Evolutionary conservation across 2,888 invertebrate genomes (phyloP).

Genomic region (Lymantria dispar): DNA sequence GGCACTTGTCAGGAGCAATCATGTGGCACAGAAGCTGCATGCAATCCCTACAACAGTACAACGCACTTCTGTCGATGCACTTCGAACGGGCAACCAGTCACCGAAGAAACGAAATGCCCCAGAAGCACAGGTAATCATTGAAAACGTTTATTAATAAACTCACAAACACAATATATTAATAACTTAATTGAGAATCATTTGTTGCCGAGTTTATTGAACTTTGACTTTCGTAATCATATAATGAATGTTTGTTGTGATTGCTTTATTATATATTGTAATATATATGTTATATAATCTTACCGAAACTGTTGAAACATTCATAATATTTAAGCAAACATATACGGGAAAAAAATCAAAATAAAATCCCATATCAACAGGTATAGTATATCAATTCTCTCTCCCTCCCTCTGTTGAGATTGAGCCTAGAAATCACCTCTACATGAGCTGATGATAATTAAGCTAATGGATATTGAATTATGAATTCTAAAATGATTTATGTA

Average conservation of each 20-base stretch:
- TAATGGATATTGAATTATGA: no score
- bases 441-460: no score
- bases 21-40: conserved; percentile 84
- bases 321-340: no score
- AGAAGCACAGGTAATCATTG: conserved; percentile 71
- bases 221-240: conserved; percentile 12
- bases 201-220: conserved; percentile 32
- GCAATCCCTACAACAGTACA: conserved; percentile 63
- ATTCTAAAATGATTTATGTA: no score
- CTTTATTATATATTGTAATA: background rate
- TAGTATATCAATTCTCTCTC: no score
- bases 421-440: no score
- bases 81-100: conserved; percentile 82
- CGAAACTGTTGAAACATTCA: no score
- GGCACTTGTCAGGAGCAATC: conserved; percentile 66
- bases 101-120: conserved; percentile 78
- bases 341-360: no score
- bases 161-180: conserved; percentile 5
- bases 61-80: conserved; percentile 79
- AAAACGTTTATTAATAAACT: conserved; percentile 31
- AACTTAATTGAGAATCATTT: conserved; percentile 26
- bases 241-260: background rate
- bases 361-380: no score
- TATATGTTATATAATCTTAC: no score
- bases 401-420: no score